Evolutionary conservation across 2,113 vertebrate genomes (phyloP).

Genomic region (Chaenogobius annularis): DNA sequence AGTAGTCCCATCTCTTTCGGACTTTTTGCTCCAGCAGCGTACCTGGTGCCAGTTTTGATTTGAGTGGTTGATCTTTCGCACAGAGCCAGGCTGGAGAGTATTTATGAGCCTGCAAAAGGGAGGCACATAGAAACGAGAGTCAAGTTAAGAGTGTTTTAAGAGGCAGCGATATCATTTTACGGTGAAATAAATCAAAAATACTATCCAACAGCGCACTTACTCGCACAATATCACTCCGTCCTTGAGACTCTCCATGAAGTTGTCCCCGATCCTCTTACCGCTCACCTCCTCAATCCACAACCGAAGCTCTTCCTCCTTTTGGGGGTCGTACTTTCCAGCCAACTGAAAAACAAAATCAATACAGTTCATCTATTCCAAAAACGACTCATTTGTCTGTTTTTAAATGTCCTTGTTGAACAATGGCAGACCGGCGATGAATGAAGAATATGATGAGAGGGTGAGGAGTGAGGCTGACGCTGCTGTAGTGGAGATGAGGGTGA

Average conservation of each 20-base stretch:
- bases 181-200: neutral
- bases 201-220: conserved; percentile 67
- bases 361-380: no score
- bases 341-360: conserved; percentile 73
- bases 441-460: no score
- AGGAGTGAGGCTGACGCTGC: no score
- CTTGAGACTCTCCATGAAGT: conserved; percentile 93
- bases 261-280: conserved; percentile 80
- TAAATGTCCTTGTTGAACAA: no score
- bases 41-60: conserved; percentile 96
- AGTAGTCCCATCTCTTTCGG: neutral
- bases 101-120: conserved; percentile 85
- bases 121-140: conserved; percentile 1
- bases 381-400: no score
- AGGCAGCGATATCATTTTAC: neutral
- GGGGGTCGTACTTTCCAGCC: conserved; percentile 90
- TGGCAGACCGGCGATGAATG: no score
- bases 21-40: conserved; percentile 11
- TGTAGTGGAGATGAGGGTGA: no score
- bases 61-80: conserved; percentile 87
- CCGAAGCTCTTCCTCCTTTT: conserved; percentile 86
- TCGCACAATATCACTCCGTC: conserved; percentile 91
- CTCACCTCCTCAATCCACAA: conserved; percentile 89
- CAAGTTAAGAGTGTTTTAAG: neutral
- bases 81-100: conserved; percentile 87